Base-by-base conservation (phyloP, 2,113 vertebrate species). In the Coptodon bakossiorum region DNA sequence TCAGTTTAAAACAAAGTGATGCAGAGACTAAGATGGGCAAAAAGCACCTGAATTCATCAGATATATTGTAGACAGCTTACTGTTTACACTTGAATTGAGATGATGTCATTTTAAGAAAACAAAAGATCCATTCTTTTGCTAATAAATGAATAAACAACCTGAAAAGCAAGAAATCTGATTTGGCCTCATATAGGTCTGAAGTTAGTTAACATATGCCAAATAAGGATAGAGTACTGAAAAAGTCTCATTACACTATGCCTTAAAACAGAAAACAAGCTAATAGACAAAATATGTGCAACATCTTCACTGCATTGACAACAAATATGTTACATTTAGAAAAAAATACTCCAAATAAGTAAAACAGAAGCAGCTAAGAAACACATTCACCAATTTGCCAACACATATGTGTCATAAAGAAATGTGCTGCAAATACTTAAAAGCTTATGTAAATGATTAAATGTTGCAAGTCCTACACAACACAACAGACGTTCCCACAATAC, bases 251-350 rank as follows among this genome's bases (percentile, higher is more conserved):
- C 40, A 29, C n/a, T 76, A 48, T 48, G 43, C 43, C 22, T 48
- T 76, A 48, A 76, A 45, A 17, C 24, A 76, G 22, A 48, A 76
- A 76, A 48, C 34, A 81, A 27, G 34, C 34, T 40, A 12, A 57
- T 54, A 81, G 53, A 81, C 53, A 59, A 57, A 81, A 81, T 57
- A 81, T 81, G 80, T 45, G 38, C 68, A 48, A 48, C 38, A 76
- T 76, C 68, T 48, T 76, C 68, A 76, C 40, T 16, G 43, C 68
- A 76, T 76, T 76, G 68, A 48, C 68, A 76, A 76, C 40, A 76
- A 76, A 76, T 76, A 76, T 76, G 68, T 29, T 76, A 76, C 5
- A 27, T 73, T 73, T 73, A 45, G 40, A 73, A 68, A 68, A 61
- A 68, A 68, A 22, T 40, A 38, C 63, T 68, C 34, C 63, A 61